Percentiles rank a stretch among this genome's conserved stretches.
These are phyloP conservation scores for Pyrgilauda ruficollis DNA, from an alignment of 2,113 vertebrate genomes.

Conservation along the genomic window DNA sequence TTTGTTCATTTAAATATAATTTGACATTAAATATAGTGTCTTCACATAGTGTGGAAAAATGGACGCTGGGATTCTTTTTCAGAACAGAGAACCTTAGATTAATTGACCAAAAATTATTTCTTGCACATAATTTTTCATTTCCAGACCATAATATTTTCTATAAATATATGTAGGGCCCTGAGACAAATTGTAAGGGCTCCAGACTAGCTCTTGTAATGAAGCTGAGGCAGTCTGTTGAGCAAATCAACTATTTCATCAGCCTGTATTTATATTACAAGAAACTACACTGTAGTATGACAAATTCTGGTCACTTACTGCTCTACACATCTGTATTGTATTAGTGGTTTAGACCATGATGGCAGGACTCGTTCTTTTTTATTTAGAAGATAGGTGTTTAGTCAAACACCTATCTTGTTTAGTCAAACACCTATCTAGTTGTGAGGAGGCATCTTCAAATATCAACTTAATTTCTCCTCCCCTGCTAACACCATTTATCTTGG, in stretches of 20 bases:
- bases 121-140: constrained; percentile 6
- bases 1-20: constrained; percentile 22
- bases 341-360: not conserved
- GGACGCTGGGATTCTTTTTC: not conserved
- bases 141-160: constrained; percentile 29
- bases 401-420: not conserved
- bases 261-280: constrained; percentile 22
- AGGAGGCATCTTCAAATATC: not conserved
- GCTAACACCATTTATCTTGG: not conserved
- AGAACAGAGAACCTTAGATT: not conserved
- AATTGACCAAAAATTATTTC: constrained; percentile 23
- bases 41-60: not conserved
- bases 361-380: not conserved
- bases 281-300: not conserved
- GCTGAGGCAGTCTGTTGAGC: not conserved
- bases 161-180: not conserved
- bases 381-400: not conserved
- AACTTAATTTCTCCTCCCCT: not conserved
- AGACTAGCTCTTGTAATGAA: constrained; percentile 10
- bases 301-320: not conserved
- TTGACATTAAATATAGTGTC: constrained; percentile 1
- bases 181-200: constrained; percentile 17
- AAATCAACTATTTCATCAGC: constrained; percentile 30
- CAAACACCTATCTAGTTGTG: not conserved
- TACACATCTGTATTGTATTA: not conserved